A percentile compares a stretch with the other conserved stretches of the same genome.
phyloP scores from a whole-genome alignment of 2,797 vertebrate species.

The Sebastes kiyomatsui region DNA sequence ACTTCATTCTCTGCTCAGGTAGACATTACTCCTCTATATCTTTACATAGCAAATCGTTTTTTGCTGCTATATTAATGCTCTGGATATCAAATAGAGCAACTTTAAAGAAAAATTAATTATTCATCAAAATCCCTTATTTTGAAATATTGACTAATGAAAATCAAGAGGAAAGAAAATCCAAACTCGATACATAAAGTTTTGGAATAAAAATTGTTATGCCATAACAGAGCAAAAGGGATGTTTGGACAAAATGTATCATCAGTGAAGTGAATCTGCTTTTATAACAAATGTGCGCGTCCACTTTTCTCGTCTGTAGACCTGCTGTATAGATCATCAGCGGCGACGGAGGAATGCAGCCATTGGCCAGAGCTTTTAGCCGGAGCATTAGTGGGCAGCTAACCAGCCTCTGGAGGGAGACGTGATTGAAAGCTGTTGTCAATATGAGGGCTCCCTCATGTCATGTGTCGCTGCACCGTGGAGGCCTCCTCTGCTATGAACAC shows the following conservation, averaged over 20 bases:
- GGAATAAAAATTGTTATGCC: background rate
- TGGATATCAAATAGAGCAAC: too few species aligned
- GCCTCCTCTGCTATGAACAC: constrained; percentile 13
- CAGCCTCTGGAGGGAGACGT: constrained; percentile 29
- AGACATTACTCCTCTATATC: too few species aligned
- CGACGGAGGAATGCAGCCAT: background rate
- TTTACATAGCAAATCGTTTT: too few species aligned
- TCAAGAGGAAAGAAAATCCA: background rate
- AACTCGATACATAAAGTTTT: background rate
- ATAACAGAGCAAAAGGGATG: background rate
- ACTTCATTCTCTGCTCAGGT: too few species aligned
- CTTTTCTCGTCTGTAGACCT: background rate
- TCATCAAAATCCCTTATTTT: background rate
- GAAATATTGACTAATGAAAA: background rate
- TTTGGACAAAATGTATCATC: background rate
- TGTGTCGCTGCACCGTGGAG: constrained; percentile 27
- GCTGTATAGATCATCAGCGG: background rate
- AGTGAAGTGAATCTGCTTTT: background rate
- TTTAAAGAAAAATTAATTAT: background rate
- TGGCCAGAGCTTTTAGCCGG: constrained; percentile 15
- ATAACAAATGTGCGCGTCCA: background rate
- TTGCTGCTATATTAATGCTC: too few species aligned
- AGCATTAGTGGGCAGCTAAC: constrained; percentile 38
- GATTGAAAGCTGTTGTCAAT: constrained; percentile 54
- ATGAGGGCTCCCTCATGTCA: constrained; percentile 40